Evolutionary conservation across 2,113 vertebrate species (phyloP), one percentile per base, ranked within the genome.

Genomic region (Sinocyclocheilus anshuiensis): DNA sequence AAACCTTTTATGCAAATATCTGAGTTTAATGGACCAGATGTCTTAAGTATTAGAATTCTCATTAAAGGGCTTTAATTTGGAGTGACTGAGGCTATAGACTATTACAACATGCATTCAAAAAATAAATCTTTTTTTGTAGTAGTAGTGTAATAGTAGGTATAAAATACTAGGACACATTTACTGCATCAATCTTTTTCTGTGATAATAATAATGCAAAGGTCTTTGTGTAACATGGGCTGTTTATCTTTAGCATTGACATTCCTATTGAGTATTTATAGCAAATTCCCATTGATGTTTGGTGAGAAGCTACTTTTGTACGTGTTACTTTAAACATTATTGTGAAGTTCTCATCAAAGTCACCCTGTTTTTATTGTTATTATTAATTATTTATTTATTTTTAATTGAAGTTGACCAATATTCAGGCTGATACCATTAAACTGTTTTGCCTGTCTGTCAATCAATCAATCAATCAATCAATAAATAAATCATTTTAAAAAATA

Each of bases 11-110:
- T 91, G 89, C 91, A 89, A 91, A 93, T 91, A 90, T 89, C 88
- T 81, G 86, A 88, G 86, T 92, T 91, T 92, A 94, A 94, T 84
- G 89, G 91, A 90, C 86, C 91, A 92, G 89, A 93, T 93, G 91
- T 90, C 87, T 90, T 75, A 74, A 92, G 89, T 90, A 91, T 92
- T 90, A 90, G 83, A 69, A 89, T 83, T 81, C 84, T 86, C 50
- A 84, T 90, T 88, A 82, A 90, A 91, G 88, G 76, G 85, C 86
- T 86, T 88, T 91, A 90, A 93, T 93, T 93, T 93, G 65, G 88
- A 92, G 90, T 92, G 90, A 92, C 93, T 76, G 90, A 72, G 90
- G 87, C 88, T 77, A 87, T 91, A 89, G 88, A 91, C 89, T 74
- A 36, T 36, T 45, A 91, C 84, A 92, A 71, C 33, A 67, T 82